Conservation (phyloP, 2,797 vertebrate genomes). For the Neostethus bicornis region DNA sequence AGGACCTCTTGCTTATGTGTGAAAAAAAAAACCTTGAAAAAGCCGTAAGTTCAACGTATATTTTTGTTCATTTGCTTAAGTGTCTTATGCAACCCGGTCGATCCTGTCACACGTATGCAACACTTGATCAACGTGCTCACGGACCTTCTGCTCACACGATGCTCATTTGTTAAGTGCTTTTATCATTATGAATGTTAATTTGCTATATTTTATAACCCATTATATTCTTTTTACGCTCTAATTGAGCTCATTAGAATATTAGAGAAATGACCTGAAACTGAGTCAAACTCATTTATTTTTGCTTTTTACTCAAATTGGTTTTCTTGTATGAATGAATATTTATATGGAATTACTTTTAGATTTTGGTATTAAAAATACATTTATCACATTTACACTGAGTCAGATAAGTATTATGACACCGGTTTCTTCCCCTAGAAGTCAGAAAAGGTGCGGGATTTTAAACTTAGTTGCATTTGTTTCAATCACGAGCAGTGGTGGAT, state of each 20-base stretch:
- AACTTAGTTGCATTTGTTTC: too few species aligned
- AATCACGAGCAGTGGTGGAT: too few species aligned
- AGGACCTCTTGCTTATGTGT: neutral
- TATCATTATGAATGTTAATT: constrained; percentile 27
- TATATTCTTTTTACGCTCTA: constrained; percentile 15
- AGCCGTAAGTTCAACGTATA: constrained; percentile 42
- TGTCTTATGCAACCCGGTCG: constrained; percentile 33
- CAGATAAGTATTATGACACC: too few species aligned
- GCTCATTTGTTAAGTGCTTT: constrained; percentile 19
- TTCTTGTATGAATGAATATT: neutral
- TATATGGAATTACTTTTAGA: neutral
- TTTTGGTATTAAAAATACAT: neutral
- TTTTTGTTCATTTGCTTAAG: constrained; percentile 55
- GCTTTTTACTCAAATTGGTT: neutral
- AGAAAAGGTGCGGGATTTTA: too few species aligned
- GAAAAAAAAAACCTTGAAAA: constrained; percentile 34
- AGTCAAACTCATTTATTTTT: constrained; percentile 5
- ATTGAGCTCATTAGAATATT: constrained; percentile 14
- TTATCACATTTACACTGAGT: too few species aligned
- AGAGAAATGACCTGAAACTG: constrained; percentile 1
- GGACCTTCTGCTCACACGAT: constrained; percentile 50
- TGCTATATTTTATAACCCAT: constrained; percentile 28
- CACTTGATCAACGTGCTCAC: constrained; percentile 37
- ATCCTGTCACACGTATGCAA: constrained; percentile 28
- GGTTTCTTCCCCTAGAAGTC: too few species aligned